Percentiles rank a stretch among this genome's conserved stretches.
Evolutionary conservation across 2,888 invertebrate genomes (phyloP).

Genomic region (Capitulum mitella): DNA sequence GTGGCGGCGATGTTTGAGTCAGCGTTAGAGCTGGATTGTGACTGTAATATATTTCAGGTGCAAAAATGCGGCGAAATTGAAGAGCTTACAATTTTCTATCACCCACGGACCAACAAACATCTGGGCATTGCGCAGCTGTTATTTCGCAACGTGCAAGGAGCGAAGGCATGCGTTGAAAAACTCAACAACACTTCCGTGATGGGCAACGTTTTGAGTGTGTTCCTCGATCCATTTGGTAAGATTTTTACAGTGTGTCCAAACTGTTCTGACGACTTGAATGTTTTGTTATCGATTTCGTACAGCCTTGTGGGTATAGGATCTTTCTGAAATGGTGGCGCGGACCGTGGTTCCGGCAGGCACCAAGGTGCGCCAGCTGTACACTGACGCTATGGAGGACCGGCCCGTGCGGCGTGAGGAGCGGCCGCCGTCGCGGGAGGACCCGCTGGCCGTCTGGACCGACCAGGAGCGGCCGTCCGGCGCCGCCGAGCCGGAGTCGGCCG

Average conservation of each 20-base stretch:
- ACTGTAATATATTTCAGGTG: constrained; percentile 42
- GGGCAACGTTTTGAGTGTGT: constrained; percentile 87
- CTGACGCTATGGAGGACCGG: background rate
- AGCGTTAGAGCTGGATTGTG: too few species aligned
- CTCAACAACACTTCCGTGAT: constrained; percentile 91
- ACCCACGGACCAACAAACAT: constrained; percentile 88
- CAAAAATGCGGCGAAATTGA: constrained; percentile 66
- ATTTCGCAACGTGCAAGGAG: constrained; percentile 74
- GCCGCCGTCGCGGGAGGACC: background rate
- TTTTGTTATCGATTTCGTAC: too few species aligned
- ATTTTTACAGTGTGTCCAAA: too few species aligned
- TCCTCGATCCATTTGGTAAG: constrained; percentile 78
- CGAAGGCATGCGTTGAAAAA: constrained; percentile 80
- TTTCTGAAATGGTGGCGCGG: too few species aligned
- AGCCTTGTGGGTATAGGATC: too few species aligned
- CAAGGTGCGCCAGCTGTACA: background rate
- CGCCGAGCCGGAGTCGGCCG: background rate
- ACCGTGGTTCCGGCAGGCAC: background rate
- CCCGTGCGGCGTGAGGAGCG: background rate
- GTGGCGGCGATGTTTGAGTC: too few species aligned
- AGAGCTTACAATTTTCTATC: constrained; percentile 66
- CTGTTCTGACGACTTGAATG: too few species aligned
- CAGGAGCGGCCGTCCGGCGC: background rate
- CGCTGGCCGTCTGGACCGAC: background rate
- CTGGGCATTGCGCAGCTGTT: constrained; percentile 86